Conservation (phyloP, 2,797 vertebrate species). For the Sebastolobus alascanus region DNA sequence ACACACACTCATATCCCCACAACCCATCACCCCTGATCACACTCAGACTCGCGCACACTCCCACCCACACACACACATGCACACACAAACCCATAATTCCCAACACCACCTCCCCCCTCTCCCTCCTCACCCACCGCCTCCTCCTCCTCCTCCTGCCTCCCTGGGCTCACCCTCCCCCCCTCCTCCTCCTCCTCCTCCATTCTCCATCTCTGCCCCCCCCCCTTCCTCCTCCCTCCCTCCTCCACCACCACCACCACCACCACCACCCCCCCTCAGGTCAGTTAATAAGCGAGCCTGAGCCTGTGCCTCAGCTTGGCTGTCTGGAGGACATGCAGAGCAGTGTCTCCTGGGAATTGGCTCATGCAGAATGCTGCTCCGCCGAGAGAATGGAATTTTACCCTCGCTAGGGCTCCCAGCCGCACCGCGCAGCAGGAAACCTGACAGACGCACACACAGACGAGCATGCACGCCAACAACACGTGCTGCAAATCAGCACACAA, state of each 20-base stretch:
- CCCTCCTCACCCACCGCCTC: slow-evolving; percentile 51
- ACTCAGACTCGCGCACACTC: slow-evolving; percentile 34
- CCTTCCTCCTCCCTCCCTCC: not conserved
- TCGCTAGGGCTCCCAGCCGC: slow-evolving; percentile 89
- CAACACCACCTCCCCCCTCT: slow-evolving; percentile 63
- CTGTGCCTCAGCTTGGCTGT: slow-evolving; percentile 88
- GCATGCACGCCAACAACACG: slow-evolving; percentile 55
- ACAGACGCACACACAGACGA: slow-evolving; percentile 55
- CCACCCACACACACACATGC: slow-evolving; percentile 33
- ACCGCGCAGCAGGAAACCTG: slow-evolving; percentile 85
- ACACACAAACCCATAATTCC: slow-evolving; percentile 79
- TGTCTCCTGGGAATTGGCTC: slow-evolving; percentile 93
- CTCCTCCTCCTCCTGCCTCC: slow-evolving; percentile 59
- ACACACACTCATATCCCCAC: slow-evolving; percentile 36
- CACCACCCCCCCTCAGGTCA: slow-evolving; percentile 84
- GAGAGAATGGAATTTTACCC: slow-evolving; percentile 97
- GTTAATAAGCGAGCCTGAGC: slow-evolving; percentile 90
- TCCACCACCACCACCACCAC: slow-evolving; percentile 27
- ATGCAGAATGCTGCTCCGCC: slow-evolving; percentile 92
- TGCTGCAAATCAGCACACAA: slow-evolving; percentile 62
- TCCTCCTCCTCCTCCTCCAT: slow-evolving; percentile 30
- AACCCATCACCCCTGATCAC: slow-evolving; percentile 57
- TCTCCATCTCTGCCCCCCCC: slow-evolving; percentile 44
- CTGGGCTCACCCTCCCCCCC: slow-evolving; percentile 57
- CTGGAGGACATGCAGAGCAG: slow-evolving; percentile 90